Base-by-base conservation (phyloP, 1,140 invertebrate genomes). In the Manduca sexta region DNA sequence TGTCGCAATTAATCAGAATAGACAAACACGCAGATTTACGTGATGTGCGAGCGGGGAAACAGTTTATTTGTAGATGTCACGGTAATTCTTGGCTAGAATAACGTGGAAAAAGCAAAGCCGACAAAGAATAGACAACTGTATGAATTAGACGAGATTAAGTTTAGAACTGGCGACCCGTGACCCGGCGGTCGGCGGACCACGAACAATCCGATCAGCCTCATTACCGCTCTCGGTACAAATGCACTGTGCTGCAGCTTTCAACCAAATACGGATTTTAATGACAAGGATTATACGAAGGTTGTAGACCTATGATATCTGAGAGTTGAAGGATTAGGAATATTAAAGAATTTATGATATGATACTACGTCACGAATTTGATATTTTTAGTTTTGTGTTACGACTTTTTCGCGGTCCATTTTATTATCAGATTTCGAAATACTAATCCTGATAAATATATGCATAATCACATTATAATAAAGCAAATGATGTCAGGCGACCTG, bases 161-260 rank as follows among this genome's bases (percentile, higher is more conserved):
- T 43, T 46, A 43, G 44, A 39, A 39, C 43, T 34, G 43, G 37
- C 55, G 63, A 59, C 56, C 58, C 62, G 58, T 62, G 63, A 66
- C 66, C 62, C 40, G 51, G 18, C 21, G 43, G 51, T 43, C 56
- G 42, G 35, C 60, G 50, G 60, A 65, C 54, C 62, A 52, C 41
- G 50, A 58, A 60, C 51, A 58, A 67, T 62, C 54, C 56, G 59
- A 64, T 64, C 67, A 50, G 54, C 61, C 64, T 56, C 64, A 60
- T 70, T 70, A 57, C 47, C 16, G 26, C 43, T 34, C 43, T 17
- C 7, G 45, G 7, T 18, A 42, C 43, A 35, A 61, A 49, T 49
- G 51, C 54, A 56, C 35, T 39, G 49, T 46, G 13, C 43, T 26
- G 21, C 21, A 26, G n/a, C 16, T 26, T 49, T 29, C 39, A 37